A percentile compares a stretch with the other conserved stretches of the same genome.
Evolutionary conservation across 1,140 invertebrate species (phyloP).

Genomic region (Colletes gigas): DNA sequence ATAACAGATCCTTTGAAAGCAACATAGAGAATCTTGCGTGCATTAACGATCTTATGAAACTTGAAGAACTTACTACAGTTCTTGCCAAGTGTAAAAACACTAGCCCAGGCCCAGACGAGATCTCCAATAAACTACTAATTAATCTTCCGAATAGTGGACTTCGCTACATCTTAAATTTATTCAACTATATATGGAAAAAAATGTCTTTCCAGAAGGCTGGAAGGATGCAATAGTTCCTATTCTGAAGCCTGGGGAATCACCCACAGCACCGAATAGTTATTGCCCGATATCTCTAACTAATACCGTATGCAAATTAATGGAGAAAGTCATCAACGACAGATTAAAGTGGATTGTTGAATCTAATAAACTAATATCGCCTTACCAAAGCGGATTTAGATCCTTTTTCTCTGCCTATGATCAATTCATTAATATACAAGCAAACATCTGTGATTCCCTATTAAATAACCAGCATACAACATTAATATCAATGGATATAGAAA

Average conservation of each 20-base stretch:
- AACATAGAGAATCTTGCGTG: no score
- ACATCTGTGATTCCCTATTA: neutral
- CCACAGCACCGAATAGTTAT: neutral
- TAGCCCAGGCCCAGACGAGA: no score
- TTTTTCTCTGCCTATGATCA: neutral
- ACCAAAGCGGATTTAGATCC: neutral
- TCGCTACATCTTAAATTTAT: no score
- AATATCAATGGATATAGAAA: neutral
- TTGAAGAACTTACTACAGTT: no score
- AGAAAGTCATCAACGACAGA: neutral
- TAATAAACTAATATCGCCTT: neutral
- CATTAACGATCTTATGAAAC: no score
- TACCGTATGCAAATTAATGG: neutral
- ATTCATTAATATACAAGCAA: neutral
- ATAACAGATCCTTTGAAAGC: no score
- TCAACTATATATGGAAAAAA: no score
- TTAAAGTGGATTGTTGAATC: neutral
- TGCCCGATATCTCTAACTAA: neutral
- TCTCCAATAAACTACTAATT: no score
- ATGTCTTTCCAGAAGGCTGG: constrained; percentile 1
- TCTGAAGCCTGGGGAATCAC: neutral
- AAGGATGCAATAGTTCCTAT: neutral
- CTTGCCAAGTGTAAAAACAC: no score
- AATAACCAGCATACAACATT: neutral
- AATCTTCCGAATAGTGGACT: no score